Base-by-base conservation (phyloP, 2,113 vertebrate species). In the Nycticorax nycticorax region DNA sequence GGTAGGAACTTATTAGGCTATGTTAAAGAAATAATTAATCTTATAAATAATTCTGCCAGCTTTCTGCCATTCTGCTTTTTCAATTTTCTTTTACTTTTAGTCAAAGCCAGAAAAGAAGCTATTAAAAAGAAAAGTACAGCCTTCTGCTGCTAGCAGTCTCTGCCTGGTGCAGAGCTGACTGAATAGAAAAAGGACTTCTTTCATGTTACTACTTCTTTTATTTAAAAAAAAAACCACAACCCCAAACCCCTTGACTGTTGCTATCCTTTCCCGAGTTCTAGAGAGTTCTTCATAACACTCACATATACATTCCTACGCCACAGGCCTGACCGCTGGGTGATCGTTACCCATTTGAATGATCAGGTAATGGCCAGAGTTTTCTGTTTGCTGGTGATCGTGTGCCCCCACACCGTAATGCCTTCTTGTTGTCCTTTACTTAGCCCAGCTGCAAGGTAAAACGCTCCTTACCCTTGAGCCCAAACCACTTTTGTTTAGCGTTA, bases 371-470 rank as follows among this genome's bases (percentile, higher is more conserved):
- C 20, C 7, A 9, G 52, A 10, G 28, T 17, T 77, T 21, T 37
- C 63, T 74, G 1, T 18, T 33, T 0, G 2, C 16, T 22, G 23
- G 19, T 50, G 60, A 8, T 47, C 3, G 1, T 28, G 37, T 33
- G 14, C 37, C 35, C 14, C 14, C 27, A 14, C 41, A 24, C 45
- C 24, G 5, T 57, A 37, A 30, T 16, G 23, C 52, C 24, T 26
- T 14, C 35, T 22, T 60, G 6, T 33, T 75, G 17, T 37, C 45
- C 43, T 33, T 53, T 41, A 7, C 30, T 56, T 45, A 47, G 48
- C 52, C 2, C n/a, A 41, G 21, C 26, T 60, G 41, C 23, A 62
- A 60, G 32, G 48, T 27, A 59, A 73, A 67, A 22, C 0, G 1
- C 10, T 48, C 39, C 27, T 86, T 32, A 32, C 22, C 50, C 50